Evolutionary conservation across 2,888 invertebrate species (phyloP).

Genomic region (Perizoma affinitatum): DNA sequence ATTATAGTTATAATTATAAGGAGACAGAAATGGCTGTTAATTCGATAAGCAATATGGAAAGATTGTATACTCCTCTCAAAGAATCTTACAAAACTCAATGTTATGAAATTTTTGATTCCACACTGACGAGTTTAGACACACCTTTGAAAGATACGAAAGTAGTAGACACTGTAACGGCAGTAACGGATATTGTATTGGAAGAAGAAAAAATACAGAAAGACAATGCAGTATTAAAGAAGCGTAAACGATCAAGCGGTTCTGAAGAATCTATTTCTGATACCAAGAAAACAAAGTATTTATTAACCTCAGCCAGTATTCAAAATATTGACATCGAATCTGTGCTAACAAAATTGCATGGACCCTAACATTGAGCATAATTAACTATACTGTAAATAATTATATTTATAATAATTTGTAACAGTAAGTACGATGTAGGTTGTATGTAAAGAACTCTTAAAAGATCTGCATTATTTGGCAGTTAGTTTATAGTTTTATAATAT

Average conservation of each 20-base stretch:
- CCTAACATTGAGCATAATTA: constrained; percentile 45
- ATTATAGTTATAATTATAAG: constrained; percentile 51
- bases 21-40: constrained; percentile 70
- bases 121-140: constrained; percentile 75
- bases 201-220: constrained; percentile 56
- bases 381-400: constrained; percentile 10
- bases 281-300: constrained; percentile 66
- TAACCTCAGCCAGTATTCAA: constrained; percentile 68
- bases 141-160: constrained; percentile 64
- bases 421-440: constrained; percentile 11
- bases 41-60: constrained; percentile 65
- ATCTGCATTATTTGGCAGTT: constrained; percentile 26
- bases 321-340: constrained; percentile 79
- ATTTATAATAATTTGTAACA: constrained; percentile 15
- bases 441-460: background rate
- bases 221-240: constrained; percentile 58
- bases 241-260: constrained; percentile 60
- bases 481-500: constrained; percentile 28
- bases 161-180: constrained; percentile 47
- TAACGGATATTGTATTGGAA: constrained; percentile 66
- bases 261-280: constrained; percentile 57
- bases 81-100: constrained; percentile 60
- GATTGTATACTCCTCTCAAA: constrained; percentile 72
- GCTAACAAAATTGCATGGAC: constrained; percentile 74
- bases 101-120: constrained; percentile 76